Percentiles rank a stretch among this genome's conserved stretches.
phyloP scores from a whole-genome alignment of 1,140 invertebrate species.

The Cylas formicarius region DNA sequence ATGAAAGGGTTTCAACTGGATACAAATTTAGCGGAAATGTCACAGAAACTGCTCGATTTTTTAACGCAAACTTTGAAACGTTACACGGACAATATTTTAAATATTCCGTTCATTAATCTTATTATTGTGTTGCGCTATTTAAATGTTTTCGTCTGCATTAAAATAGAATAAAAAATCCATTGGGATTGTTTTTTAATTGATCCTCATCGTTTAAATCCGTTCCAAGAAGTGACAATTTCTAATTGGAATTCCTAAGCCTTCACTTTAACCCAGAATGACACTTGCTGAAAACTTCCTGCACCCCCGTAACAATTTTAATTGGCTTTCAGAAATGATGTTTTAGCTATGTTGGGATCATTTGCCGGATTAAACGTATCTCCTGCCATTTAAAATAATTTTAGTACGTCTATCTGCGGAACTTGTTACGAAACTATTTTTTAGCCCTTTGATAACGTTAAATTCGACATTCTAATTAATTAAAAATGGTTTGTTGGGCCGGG shows the following conservation, averaged over 20 bases:
- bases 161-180: no score
- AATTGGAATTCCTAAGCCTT: conserved; percentile 40
- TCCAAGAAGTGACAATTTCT: conserved; percentile 40
- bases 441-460: no score
- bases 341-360: conserved; percentile 23
- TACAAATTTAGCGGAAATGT: conserved; percentile 14
- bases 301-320: conserved; percentile 39
- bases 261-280: conserved; percentile 33
- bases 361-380: conserved; percentile 18
- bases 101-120: no score
- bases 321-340: conserved; percentile 28
- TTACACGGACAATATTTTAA: no score
- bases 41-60: no score
- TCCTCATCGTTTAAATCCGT: conserved; percentile 32
- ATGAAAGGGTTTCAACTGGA: conserved; percentile 18
- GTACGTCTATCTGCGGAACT: no score
- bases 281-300: conserved; percentile 27
- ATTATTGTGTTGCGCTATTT: no score
- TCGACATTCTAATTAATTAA: no score
- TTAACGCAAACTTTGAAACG: no score
- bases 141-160: no score
- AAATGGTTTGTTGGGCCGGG: no score
- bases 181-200: conserved; percentile 23
- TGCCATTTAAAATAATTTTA: conserved; percentile 21
- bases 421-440: no score